These are phyloP conservation scores for Xanthia icteritia DNA, from an alignment of 2,888 invertebrate species.

Conservation along the genomic window DNA sequence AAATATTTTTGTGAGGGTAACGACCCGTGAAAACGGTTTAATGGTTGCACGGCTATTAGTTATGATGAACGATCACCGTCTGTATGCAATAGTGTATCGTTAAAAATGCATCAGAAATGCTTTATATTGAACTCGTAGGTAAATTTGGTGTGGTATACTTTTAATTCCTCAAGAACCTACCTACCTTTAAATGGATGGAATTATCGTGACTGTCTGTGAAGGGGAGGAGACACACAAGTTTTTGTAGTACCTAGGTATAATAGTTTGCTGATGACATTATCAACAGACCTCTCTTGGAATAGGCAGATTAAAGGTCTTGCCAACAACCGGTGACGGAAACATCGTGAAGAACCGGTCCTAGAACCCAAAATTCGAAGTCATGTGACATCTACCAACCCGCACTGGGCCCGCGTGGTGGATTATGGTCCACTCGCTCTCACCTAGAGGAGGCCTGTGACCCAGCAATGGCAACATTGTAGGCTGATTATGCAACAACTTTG, in stretches of 20 bases:
- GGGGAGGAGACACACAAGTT: neutral
- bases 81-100: slow-evolving; percentile 45
- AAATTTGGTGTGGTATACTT: slow-evolving; percentile 8
- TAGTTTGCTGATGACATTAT: neutral
- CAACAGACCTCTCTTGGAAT: neutral
- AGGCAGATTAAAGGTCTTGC: neutral
- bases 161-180: neutral
- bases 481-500: neutral
- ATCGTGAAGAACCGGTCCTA: no score
- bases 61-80: slow-evolving; percentile 52
- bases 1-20: slow-evolving; percentile 56
- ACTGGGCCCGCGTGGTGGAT: no score
- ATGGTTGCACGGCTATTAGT: slow-evolving; percentile 51
- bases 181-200: neutral
- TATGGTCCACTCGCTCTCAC: no score
- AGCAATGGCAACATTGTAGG: no score
- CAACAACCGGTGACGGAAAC: no score
- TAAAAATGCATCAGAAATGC: slow-evolving; percentile 59
- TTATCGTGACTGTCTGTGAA: neutral
- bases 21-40: slow-evolving; percentile 55
- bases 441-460: no score
- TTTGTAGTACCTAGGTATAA: no score
- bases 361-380: no score
- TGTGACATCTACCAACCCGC: no score
- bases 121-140: slow-evolving; percentile 5